A percentile compares a stretch with the other conserved stretches of the same genome.
These are phyloP conservation scores for Scaptomyza caliginosa DNA, from an alignment of 2,888 invertebrate genomes.

Conservation along the genomic window DNA sequence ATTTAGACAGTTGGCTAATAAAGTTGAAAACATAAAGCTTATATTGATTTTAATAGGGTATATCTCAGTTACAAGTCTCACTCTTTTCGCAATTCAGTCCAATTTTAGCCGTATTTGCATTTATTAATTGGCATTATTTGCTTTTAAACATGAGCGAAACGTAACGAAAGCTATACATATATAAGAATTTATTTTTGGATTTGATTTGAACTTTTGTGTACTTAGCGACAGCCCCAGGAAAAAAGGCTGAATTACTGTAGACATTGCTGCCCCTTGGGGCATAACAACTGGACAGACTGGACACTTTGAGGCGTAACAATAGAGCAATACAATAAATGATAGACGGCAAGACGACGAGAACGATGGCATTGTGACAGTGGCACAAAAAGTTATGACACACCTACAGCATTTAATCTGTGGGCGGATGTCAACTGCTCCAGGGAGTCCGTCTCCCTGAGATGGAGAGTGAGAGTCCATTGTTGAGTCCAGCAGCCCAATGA, in stretches of 20 bases:
- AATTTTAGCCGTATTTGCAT: constrained; percentile 45
- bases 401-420: constrained; percentile 75
- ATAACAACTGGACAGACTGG: constrained; percentile 55
- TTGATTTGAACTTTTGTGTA: constrained; percentile 47
- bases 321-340: constrained; percentile 65
- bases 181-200: constrained; percentile 41
- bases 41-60: neutral
- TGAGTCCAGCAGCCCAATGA: constrained; percentile 45
- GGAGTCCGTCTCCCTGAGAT: too few relatives aligned
- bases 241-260: neutral
- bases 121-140: constrained; percentile 74
- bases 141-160: constrained; percentile 61
- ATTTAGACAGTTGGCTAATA: too few relatives aligned
- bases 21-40: too few relatives aligned
- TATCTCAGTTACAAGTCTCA: neutral
- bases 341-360: constrained; percentile 29
- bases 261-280: neutral
- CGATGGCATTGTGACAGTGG: constrained; percentile 23
- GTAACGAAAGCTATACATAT: constrained; percentile 31
- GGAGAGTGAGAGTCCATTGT: neutral
- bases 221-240: constrained; percentile 22
- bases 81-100: neutral
- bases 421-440: constrained; percentile 50
- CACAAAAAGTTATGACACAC: constrained; percentile 72
- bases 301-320: constrained; percentile 54